These are phyloP conservation scores for Callyntrura guangdongensis DNA, from an alignment of 2,888 invertebrate genomes.

Conservation along the genomic window DNA sequence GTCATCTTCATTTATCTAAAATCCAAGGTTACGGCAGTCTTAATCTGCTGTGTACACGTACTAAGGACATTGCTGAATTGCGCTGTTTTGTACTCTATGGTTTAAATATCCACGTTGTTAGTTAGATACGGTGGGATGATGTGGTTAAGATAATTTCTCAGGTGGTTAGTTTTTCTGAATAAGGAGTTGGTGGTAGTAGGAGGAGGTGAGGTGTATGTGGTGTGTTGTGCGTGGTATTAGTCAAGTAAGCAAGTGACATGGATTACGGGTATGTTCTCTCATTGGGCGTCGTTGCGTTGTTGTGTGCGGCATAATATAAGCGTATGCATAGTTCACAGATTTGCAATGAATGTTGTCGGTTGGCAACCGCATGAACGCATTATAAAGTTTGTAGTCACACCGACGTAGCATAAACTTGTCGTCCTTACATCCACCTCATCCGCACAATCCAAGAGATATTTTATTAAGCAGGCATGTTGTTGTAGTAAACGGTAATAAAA, in stretches of 20 bases:
- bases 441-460: background rate
- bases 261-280: conserved; percentile 7
- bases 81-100: too few relatives aligned
- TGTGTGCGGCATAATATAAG: background rate
- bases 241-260: conserved; percentile 11
- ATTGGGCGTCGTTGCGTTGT: background rate
- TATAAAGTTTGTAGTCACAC: conserved; percentile 25
- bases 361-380: conserved; percentile 29
- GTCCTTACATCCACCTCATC: background rate
- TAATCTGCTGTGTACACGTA: too few relatives aligned
- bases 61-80: too few relatives aligned
- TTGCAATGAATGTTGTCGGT: conserved; percentile 14
- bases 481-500: background rate
- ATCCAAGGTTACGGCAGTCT: too few relatives aligned
- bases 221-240: background rate
- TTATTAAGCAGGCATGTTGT: background rate
- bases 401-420: conserved; percentile 5
- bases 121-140: background rate
- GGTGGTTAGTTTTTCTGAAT: conserved; percentile 5
- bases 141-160: background rate
- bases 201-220: too few relatives aligned
- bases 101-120: background rate
- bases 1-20: too few relatives aligned
- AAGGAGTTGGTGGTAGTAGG: background rate
- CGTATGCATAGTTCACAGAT: conserved; percentile 22